phyloP scores from a whole-genome alignment of 2,113 vertebrate species.

The Perognathus longimembris region DNA sequence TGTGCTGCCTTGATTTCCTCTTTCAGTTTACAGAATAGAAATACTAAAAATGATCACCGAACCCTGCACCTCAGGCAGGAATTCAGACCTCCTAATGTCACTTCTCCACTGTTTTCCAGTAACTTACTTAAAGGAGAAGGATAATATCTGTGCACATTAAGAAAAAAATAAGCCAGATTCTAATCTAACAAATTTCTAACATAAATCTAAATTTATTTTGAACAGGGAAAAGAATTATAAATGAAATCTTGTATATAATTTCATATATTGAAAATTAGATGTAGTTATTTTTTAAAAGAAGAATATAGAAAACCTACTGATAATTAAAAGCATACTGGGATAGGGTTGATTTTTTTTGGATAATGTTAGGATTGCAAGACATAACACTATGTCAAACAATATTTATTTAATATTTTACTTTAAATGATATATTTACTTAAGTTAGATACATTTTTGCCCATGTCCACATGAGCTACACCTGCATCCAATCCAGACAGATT shows the following conservation, averaged over 20 bases:
- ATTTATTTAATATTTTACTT: background rate
- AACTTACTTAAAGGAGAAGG: background rate
- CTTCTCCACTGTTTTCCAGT: background rate
- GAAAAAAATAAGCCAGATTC: background rate
- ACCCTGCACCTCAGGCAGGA: background rate
- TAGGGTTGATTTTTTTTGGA: background rate
- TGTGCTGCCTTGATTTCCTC: background rate
- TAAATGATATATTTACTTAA: background rate
- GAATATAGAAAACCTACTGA: background rate
- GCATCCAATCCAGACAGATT: background rate
- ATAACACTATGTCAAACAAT: background rate
- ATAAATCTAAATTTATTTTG: slow-evolving; percentile 47
- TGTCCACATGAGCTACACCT: background rate
- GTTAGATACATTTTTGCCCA: background rate
- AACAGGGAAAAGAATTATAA: background rate
- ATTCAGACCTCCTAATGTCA: background rate
- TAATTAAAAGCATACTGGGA: background rate
- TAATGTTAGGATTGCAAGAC: background rate
- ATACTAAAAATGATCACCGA: background rate
- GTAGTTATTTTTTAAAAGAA: slow-evolving; percentile 30
- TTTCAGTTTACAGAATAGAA: background rate
- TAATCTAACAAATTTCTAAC: background rate
- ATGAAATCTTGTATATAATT: background rate
- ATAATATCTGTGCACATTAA: background rate
- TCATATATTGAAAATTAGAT: background rate